Percentiles rank a stretch among this genome's conserved stretches.
Conservation (phyloP, 2,888 invertebrate species). For the Buathra laborator region DNA sequence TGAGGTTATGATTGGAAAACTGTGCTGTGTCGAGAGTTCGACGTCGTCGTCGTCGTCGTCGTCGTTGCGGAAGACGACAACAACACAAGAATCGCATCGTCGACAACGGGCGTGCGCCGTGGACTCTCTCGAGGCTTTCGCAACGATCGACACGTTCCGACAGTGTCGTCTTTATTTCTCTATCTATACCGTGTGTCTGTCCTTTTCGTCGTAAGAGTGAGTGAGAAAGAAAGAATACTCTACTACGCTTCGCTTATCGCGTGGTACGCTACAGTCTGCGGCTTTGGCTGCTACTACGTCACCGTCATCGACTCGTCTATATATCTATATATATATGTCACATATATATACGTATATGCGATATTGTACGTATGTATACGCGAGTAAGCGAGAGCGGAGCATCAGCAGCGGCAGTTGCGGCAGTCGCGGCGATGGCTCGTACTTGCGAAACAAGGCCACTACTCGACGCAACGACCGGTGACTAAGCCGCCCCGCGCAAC, state of each 20-base stretch:
- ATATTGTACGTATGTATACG: neutral
- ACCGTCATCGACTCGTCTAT: constrained; percentile 14
- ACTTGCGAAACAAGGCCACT: constrained; percentile 73
- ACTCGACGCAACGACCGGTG: constrained; percentile 74
- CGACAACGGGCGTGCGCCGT: constrained; percentile 30
- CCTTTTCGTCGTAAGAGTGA: neutral
- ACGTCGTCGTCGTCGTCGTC: constrained; percentile 24
- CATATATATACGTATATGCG: neutral
- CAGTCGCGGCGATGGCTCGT: constrained; percentile 65
- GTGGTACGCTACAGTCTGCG: constrained; percentile 21
- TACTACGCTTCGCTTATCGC: constrained; percentile 48
- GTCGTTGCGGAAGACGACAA: constrained; percentile 11
- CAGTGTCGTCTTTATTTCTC: constrained; percentile 28
- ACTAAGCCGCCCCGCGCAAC: constrained; percentile 69
- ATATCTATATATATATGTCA: neutral
- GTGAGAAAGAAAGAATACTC: constrained; percentile 1
- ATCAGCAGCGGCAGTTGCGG: constrained; percentile 43
- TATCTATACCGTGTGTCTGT: constrained; percentile 13
- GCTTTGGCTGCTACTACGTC: constrained; percentile 32
- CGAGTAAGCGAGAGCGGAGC: constrained; percentile 18
- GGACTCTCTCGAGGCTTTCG: constrained; percentile 19
- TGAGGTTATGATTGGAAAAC: constrained; percentile 1
- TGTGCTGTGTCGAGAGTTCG: neutral
- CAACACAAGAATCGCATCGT: neutral
- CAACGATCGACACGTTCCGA: constrained; percentile 71